Conservation (phyloP, 2,113 vertebrate species). For the Myodes glareolus region DNA sequence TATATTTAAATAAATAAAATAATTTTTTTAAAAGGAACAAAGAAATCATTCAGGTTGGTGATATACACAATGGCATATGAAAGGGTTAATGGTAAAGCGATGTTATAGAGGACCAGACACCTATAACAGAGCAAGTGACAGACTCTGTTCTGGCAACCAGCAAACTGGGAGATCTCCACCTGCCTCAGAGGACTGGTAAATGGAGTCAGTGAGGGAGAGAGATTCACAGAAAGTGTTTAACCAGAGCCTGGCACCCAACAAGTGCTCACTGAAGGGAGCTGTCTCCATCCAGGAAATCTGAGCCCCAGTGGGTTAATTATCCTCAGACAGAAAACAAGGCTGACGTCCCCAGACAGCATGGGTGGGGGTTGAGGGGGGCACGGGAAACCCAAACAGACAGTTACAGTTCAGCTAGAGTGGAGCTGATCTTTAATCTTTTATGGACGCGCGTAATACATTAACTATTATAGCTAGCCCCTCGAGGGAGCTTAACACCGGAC, state of each 20-base stretch:
- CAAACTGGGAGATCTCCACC: neutral
- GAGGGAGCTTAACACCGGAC: slow-evolving; percentile 74
- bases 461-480: slow-evolving; percentile 64
- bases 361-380: slow-evolving; percentile 13
- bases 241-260: neutral
- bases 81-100: neutral
- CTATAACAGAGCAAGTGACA: neutral
- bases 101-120: neutral
- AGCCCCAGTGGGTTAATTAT: slow-evolving; percentile 74
- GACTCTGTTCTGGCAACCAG: neutral
- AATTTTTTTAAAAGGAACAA: too few relatives aligned
- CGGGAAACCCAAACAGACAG: slow-evolving; percentile 78
- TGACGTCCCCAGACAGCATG: slow-evolving; percentile 65
- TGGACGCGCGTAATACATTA: slow-evolving; percentile 79
- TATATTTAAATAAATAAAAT: too few relatives aligned
- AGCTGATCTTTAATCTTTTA: slow-evolving; percentile 83
- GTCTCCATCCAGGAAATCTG: slow-evolving; percentile 61
- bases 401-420: slow-evolving; percentile 78
- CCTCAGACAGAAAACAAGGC: slow-evolving; percentile 69
- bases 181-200: neutral
- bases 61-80: neutral
- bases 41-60: neutral
- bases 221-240: slow-evolving; percentile 46
- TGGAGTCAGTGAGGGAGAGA: neutral
- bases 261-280: neutral